Percentiles rank a stretch among this genome's conserved stretches.
Conservation (phyloP, 1,140 invertebrate genomes). For the Eueides isabella region DNA sequence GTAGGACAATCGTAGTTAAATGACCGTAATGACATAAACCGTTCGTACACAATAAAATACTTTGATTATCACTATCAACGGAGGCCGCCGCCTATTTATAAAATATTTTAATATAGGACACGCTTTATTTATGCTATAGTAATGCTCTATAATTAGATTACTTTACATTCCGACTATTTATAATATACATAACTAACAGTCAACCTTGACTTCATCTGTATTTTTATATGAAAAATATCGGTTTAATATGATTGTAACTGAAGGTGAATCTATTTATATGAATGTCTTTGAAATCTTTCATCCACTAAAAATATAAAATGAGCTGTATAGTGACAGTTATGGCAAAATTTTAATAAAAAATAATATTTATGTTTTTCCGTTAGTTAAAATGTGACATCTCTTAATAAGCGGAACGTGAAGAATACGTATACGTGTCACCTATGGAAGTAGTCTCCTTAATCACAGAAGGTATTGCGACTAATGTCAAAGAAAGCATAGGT, state of each 20-base stretch:
- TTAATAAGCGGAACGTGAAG: too few species aligned
- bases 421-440: too few species aligned
- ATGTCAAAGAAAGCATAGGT: too few species aligned
- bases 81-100: slow-evolving; percentile 25
- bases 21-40: slow-evolving; percentile 20
- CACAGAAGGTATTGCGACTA: too few species aligned
- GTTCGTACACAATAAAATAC: slow-evolving; percentile 33
- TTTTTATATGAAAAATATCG: slow-evolving; percentile 4
- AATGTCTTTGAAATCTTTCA: not conserved
- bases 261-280: slow-evolving; percentile 6
- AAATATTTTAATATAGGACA: slow-evolving; percentile 30
- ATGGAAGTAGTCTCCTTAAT: too few species aligned
- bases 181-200: slow-evolving; percentile 8
- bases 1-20: slow-evolving; percentile 14
- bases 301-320: not conserved
- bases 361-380: too few species aligned
- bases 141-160: slow-evolving; percentile 22
- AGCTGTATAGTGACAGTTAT: too few species aligned
- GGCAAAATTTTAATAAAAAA: too few species aligned
- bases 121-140: slow-evolving; percentile 26
- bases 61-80: slow-evolving; percentile 36
- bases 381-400: too few species aligned
- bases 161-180: slow-evolving; percentile 21
- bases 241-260: not conserved
- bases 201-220: not conserved